Base-by-base conservation (phyloP, 2,888 invertebrate genomes). In the Eustalomyia histrio region DNA sequence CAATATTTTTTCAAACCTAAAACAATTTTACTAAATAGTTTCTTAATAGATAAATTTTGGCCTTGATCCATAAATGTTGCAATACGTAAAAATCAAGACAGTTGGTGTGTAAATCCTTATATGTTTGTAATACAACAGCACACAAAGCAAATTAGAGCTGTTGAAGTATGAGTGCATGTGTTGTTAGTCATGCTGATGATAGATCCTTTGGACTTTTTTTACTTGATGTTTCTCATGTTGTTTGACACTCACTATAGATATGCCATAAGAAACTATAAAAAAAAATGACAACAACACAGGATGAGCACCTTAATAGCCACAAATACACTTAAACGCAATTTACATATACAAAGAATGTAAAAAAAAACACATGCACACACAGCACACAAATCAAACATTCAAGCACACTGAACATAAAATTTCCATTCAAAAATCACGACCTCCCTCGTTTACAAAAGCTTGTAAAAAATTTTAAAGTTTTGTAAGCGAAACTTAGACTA, bases 301-400 rank as follows among this genome's bases (percentile, higher is more conserved):
- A 65, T 65, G 67, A 67, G 67, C 57, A 55, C 55, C 67, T 67
- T 67, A 67, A 67, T 67, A 67, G 57, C 55, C 67, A 67, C 67
- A 67, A 67, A 67, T 57, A 67, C 67, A 21, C 67, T 67, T 67
- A 67, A 67, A 43, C 55, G 55, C 55, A 67, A 67, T 67, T 67
- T 67, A 50, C 35, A 68, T 47, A 64, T 21, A 65, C 35, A 43
- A 33, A 14, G 17, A n/a, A 18, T 39, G 10, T n/a, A 2, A 24
- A 7, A 53, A n/a, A 18, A 53, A 52, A 64, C 17, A 52, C n/a
- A 16, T 12, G 4, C 3, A 63, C 75, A 78, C 57, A 55, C 78
- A 78, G 55, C 39, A 43, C 12, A 58, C 29, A 35, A 57, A 29
- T n/a, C 1, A 47, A 14, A 47, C 43, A 47, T 14, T 6, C n/a